Percentiles rank a stretch among this genome's conserved stretches.
Conservation (phyloP, 2,888 invertebrate genomes). For the Fragum fragum region DNA sequence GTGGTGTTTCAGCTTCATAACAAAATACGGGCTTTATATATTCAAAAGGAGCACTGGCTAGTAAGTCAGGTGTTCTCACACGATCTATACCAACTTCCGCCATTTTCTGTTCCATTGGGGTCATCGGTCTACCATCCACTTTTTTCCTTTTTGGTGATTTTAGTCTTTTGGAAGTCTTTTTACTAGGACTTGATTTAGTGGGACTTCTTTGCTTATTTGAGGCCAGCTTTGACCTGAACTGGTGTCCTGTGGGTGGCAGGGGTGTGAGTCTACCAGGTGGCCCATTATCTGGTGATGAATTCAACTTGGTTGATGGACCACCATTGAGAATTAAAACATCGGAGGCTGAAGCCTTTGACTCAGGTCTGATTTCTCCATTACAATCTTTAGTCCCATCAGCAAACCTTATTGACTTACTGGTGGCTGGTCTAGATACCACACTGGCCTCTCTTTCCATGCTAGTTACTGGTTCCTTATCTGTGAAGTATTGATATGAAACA, state of each 20-base stretch:
- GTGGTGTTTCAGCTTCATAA: constrained; percentile 47
- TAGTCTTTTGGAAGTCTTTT: background rate
- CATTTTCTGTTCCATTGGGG: constrained; percentile 37
- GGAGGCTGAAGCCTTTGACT: constrained; percentile 26
- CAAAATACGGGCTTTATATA: constrained; percentile 52
- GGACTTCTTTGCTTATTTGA: background rate
- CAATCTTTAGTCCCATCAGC: constrained; percentile 15
- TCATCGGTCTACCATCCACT: constrained; percentile 24
- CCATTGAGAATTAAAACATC: constrained; percentile 16
- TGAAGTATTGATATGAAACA: too few relatives aligned
- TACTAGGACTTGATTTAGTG: constrained; percentile 6
- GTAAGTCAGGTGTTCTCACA: constrained; percentile 48
- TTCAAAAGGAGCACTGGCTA: constrained; percentile 43
- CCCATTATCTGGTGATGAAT: background rate
- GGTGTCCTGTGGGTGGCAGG: constrained; percentile 30
- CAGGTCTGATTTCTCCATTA: background rate
- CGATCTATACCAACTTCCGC: constrained; percentile 34
- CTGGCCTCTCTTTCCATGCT: background rate
- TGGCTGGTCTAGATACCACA: constrained; percentile 20
- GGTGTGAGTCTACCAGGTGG: background rate
- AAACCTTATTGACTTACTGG: constrained; percentile 15
- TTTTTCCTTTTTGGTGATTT: constrained; percentile 10
- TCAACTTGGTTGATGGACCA: too few relatives aligned
- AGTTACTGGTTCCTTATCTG: constrained; percentile 8
- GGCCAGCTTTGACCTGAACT: background rate